Evolutionary conservation across 2,113 vertebrate species (phyloP).

Genomic region (Tursiops truncatus): DNA sequence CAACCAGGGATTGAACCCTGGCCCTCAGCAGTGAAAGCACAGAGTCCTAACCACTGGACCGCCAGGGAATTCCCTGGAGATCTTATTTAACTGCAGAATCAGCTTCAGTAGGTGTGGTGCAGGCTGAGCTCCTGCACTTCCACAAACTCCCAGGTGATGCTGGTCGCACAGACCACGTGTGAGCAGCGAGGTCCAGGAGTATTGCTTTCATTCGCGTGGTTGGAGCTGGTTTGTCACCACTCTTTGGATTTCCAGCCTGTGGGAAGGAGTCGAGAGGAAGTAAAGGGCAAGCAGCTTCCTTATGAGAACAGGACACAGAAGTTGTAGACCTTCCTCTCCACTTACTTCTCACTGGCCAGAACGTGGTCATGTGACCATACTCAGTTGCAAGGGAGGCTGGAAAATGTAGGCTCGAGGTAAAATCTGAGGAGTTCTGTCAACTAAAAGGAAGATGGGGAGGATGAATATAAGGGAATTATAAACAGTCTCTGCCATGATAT

Average conservation of each 20-base stretch:
- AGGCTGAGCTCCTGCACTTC: background rate
- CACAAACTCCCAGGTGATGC: background rate
- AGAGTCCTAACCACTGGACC: background rate
- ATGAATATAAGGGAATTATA: background rate
- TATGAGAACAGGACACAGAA: background rate
- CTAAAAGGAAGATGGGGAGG: background rate
- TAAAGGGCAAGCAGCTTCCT: background rate
- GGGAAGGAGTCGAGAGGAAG: background rate
- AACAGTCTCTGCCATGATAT: background rate
- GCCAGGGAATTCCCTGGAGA: background rate
- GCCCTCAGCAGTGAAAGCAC: background rate
- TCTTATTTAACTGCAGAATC: background rate
- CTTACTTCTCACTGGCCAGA: background rate
- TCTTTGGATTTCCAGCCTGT: background rate
- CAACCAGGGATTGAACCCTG: background rate
- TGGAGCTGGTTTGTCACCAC: background rate
- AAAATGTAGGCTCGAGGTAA: background rate
- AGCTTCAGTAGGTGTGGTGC: rapidly evolving
- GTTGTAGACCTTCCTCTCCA: background rate
- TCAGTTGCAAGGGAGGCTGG: background rate
- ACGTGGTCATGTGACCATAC: background rate
- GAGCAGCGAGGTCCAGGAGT: background rate
- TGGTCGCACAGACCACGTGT: background rate
- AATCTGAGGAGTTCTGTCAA: background rate
- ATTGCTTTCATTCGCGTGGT: background rate